A percentile compares a stretch with the other conserved stretches of the same genome.
Conservation (phyloP, 2,888 invertebrate species). For the Drosophila prostipennis region DNA sequence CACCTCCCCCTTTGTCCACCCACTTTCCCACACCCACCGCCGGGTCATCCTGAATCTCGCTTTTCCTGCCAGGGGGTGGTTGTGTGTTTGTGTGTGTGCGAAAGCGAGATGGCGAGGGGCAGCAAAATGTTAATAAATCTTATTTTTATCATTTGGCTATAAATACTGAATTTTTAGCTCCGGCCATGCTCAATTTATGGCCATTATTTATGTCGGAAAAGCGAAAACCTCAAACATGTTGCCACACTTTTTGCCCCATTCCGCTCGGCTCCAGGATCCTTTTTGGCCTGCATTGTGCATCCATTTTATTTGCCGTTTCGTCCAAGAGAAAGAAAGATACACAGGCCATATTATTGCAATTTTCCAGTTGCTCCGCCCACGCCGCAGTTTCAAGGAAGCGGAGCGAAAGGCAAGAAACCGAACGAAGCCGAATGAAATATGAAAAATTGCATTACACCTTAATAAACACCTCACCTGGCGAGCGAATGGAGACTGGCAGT, state of each 20-base stretch:
- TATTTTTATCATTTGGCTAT: slow-evolving; percentile 85
- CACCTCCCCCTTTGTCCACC: too few relatives aligned
- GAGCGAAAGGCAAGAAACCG: slow-evolving; percentile 15
- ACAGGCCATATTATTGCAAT: slow-evolving; percentile 80
- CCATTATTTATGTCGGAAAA: slow-evolving; percentile 84
- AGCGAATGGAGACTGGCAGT: slow-evolving; percentile 22
- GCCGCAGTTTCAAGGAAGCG: slow-evolving; percentile 50
- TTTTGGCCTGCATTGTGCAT: slow-evolving; percentile 68
- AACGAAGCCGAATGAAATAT: slow-evolving; percentile 48
- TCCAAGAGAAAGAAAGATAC: slow-evolving; percentile 64
- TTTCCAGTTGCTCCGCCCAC: slow-evolving; percentile 79
- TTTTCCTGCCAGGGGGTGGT: slow-evolving; percentile 33
- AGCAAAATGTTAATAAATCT: slow-evolving; percentile 84
- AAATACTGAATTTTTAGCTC: slow-evolving; percentile 84
- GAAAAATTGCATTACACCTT: slow-evolving; percentile 77
- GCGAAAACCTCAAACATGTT: slow-evolving; percentile 81
- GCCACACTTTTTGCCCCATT: slow-evolving; percentile 69
- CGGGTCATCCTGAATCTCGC: slow-evolving; percentile 32
- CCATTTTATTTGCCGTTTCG: slow-evolving; percentile 68
- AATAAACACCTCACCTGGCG: slow-evolving; percentile 80
- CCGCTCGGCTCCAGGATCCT: slow-evolving; percentile 29
- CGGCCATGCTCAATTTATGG: slow-evolving; percentile 84
- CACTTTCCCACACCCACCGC: slow-evolving; percentile 4
- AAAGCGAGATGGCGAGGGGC: slow-evolving; percentile 49
- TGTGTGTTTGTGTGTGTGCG: slow-evolving; percentile 45